Percentiles rank a stretch among this genome's conserved stretches.
Conservation (phyloP, 2,797 vertebrate species). For the Merluccius polli region DNA sequence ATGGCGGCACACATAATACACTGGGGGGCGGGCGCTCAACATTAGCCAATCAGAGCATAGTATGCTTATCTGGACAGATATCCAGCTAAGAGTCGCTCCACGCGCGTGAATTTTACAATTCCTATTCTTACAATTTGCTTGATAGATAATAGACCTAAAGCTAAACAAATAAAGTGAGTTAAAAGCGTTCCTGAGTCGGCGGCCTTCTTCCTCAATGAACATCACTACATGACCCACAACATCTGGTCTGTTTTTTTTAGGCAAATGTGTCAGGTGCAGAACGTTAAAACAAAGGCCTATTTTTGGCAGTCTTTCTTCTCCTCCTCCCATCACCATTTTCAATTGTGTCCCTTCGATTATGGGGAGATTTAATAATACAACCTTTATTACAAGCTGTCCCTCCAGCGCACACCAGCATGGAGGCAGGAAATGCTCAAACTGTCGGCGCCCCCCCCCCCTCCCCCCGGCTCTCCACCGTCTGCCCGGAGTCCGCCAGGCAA, state of each 20-base stretch:
- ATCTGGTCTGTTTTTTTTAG: background rate
- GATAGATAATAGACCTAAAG: no score
- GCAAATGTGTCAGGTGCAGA: background rate
- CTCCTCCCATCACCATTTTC: slow-evolving; percentile 33
- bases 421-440: background rate
- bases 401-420: background rate
- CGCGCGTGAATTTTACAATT: no score
- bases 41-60: background rate
- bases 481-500: background rate
- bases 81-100: no score
- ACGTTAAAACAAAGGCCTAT: slow-evolving; percentile 15
- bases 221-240: no score
- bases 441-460: no score
- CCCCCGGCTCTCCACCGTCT: background rate
- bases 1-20: no score
- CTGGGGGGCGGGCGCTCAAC: no score
- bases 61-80: background rate
- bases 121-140: no score
- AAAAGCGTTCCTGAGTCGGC: no score
- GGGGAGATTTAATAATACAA: slow-evolving; percentile 67
- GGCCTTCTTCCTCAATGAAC: no score
- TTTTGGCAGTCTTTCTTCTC: no score
- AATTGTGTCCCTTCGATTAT: slow-evolving; percentile 52
- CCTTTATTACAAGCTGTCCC: background rate
- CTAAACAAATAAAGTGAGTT: no score